Base-by-base conservation (phyloP, 2,888 invertebrate species). In the Carcina quercana region DNA sequence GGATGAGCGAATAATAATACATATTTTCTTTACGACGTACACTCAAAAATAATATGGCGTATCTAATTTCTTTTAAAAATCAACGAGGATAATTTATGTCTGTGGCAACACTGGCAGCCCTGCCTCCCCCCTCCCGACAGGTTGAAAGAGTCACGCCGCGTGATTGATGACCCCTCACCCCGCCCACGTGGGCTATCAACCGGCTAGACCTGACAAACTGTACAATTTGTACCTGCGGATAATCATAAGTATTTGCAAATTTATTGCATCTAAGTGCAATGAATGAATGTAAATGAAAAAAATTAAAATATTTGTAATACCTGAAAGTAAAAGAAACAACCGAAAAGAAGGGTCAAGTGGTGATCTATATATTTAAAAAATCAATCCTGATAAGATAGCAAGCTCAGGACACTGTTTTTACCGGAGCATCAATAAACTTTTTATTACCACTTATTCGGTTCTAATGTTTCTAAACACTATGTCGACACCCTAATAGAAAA, bases 111-210 rank as follows among this genome's bases (percentile, higher is more conserved):
- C 24, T 11, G 11, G n/a, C 69, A 11, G n/a, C 69, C 66, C 69
- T 71, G 53, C 43, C 43, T 32, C 44, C 50, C 53, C 45, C 60
- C 53, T 45, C 60, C 58, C 75, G 76, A 75, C 79, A 76, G 80
- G 79, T 82, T 80, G 80, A 82, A 80, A 82, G 82, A 82, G 80
- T 78, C 80, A 75, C 68, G 70, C 50, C 52, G 66, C 53, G 75
- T 80, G 83, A 82, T 83, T 78, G 80, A 82, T 80, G 79, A 68
- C 65, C 59, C 60, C 59, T 50, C 53, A 50, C 51, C 51, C 69
- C 71, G 63, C 78, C 75, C 67, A 72, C 75, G 58, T 58, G 59
- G 51, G 58, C 65, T 67, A 63, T 65, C 73, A 69, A 71, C 62
- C 56, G 63, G 58, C 69, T 72, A 73, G 72, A 74, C 61, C 67